These are phyloP conservation scores for Neotragus moschatus DNA, from an alignment of 2,113 vertebrate genomes.

Conservation along the genomic window DNA sequence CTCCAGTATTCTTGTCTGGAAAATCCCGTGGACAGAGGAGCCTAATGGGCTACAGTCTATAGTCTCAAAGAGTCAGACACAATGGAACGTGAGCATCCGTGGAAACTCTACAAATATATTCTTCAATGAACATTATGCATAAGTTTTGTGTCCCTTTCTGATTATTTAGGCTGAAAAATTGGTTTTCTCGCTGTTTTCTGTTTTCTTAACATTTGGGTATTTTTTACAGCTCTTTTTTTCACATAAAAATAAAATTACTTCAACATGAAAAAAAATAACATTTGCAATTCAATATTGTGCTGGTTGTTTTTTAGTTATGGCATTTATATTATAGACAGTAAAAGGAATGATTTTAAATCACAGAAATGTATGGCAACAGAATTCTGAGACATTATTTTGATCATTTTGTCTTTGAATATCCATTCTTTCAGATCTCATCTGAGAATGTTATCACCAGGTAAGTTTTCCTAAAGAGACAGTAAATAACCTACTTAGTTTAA, in stretches of 20 bases:
- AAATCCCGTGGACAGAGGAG: not conserved
- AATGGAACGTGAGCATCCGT: not conserved
- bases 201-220: not conserved
- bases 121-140: not conserved
- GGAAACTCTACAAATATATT: not conserved
- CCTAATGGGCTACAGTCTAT: not conserved
- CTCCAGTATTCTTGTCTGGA: not conserved
- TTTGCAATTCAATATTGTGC: not conserved
- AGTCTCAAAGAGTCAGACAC: not conserved
- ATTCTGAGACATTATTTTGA: not conserved
- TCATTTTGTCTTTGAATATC: not conserved
- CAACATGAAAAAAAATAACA: not conserved
- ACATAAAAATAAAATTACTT: not conserved
- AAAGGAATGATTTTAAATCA: not conserved
- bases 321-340: not conserved
- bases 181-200: not conserved
- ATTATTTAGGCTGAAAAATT: not conserved
- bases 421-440: not conserved
- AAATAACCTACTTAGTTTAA: not conserved
- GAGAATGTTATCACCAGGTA: not conserved
- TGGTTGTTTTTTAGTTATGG: not conserved
- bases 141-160: not conserved
- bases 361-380: not conserved
- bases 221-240: not conserved
- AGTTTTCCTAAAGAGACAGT: not conserved